Conservation (phyloP, 2,113 vertebrate genomes). For the Callospermophilus lateralis region DNA sequence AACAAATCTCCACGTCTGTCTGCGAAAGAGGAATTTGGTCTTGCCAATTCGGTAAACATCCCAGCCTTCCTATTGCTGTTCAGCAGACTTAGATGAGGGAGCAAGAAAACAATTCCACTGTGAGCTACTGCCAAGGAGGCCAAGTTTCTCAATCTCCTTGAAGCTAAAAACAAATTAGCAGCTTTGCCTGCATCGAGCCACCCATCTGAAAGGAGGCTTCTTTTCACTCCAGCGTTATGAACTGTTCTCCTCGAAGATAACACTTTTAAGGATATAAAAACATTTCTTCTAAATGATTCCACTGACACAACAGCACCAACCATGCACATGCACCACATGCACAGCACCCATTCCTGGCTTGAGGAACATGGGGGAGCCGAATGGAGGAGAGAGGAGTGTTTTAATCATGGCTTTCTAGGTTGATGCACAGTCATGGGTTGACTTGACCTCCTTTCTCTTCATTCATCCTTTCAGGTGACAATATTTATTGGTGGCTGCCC, state of each 20-base stretch:
- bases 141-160: constrained; percentile 84
- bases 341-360: rapidly evolving
- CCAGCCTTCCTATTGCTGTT: constrained; percentile 58
- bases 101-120: constrained; percentile 82
- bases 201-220: constrained; percentile 77
- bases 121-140: constrained; percentile 78
- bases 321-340: not conserved
- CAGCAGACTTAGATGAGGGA: constrained; percentile 78
- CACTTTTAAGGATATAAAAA: constrained; percentile 78
- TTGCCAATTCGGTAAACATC: constrained; percentile 72
- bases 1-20: constrained; percentile 26
- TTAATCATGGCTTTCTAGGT: not conserved
- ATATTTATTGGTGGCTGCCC: not conserved
- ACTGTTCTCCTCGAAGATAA: constrained; percentile 79
- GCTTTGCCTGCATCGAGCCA: constrained; percentile 82
- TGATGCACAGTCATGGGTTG: not conserved
- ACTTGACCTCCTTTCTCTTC: not conserved
- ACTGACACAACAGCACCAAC: constrained; percentile 63
- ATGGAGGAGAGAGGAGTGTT: rapidly evolving
- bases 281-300: constrained; percentile 80
- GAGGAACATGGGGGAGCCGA: not conserved
- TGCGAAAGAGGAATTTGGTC: constrained; percentile 59
- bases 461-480: not conserved
- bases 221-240: constrained; percentile 74
- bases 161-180: constrained; percentile 89